phyloP scores from a whole-genome alignment of 2,888 invertebrate species.

The Asteroscopus sphinx region DNA sequence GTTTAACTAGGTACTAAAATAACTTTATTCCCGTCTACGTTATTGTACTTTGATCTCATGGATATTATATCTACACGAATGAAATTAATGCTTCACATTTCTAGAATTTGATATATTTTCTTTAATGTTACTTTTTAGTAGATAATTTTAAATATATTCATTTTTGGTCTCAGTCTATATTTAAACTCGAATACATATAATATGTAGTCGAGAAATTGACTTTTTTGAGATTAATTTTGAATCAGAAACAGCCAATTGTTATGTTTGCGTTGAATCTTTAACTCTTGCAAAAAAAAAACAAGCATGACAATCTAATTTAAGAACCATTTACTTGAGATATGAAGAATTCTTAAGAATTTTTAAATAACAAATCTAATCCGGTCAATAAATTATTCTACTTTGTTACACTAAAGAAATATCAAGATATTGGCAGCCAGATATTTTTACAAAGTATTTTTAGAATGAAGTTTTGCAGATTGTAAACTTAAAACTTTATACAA shows the following conservation, averaged over 20 bases:
- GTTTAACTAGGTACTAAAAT: slow-evolving; percentile 40
- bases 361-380: too few relatives aligned
- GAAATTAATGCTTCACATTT: slow-evolving; percentile 1
- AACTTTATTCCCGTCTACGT: slow-evolving; percentile 45
- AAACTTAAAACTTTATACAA: slow-evolving; percentile 13
- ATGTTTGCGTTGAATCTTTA: too few relatives aligned
- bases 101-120: slow-evolving; percentile 8
- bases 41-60: slow-evolving; percentile 51
- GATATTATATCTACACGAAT: slow-evolving; percentile 25
- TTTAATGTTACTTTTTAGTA: neutral
- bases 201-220: neutral
- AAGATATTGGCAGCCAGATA: neutral
- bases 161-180: neutral
- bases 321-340: too few relatives aligned
- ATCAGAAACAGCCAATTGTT: too few relatives aligned
- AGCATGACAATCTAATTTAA: too few relatives aligned
- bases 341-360: too few relatives aligned
- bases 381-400: neutral
- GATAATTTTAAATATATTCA: neutral
- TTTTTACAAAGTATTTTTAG: neutral
- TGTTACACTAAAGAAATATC: neutral
- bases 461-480: neutral
- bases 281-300: too few relatives aligned
- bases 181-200: neutral
- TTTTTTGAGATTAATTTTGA: neutral